Evolutionary conservation across 2,797 vertebrate genomes (phyloP), one percentile per base, ranked within the genome.

Genomic region (Cirrhinus mrigala): DNA sequence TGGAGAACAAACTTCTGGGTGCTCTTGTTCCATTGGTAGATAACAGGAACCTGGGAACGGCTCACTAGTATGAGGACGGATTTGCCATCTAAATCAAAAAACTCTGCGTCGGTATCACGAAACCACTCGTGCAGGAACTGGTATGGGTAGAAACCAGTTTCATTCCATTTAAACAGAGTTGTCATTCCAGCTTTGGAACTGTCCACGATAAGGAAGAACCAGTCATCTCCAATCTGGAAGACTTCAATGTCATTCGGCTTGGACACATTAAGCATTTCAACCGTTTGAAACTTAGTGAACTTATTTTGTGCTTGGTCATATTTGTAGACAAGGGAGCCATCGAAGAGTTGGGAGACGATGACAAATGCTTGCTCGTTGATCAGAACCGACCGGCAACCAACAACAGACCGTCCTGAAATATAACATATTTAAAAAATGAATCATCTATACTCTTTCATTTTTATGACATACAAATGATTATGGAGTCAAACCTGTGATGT

Each of bases 101-200:
- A 97, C 92, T 99, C 98, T 0, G 97, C 97, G 2, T 99, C 98
- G 0, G 97, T 99, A 90, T 99, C 98, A 58, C 98, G 94, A 93
- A 98, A 99, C 98, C 98, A 99, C 92, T 99, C 97, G 0, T 99
- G 98, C 81, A 99, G 96, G 46, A 96, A 98, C 91, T 99, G 98
- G 89, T 99, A 97, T 0, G 97, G 97, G 88, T 96, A 97, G 92
- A 99, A 99, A 0, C 97, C 97, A 64, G 98, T 99, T 91, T 96
- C 96, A 37, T 97, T 94, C 98, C 98, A 99, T 77, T 98, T 99
- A 89, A 98, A 99, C 11, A 99, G 95, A 0, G 98, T 99, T 0
- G 98, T 98, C 91, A 98, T 90, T 8, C 98, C 98, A 0, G 98
- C 97, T 91, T 99, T 99, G 4, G 98, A 99, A 92, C 98, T 98